These are phyloP conservation scores for Anabacerthia variegaticeps DNA, from an alignment of 2,797 vertebrate species.

Conservation along the genomic window DNA sequence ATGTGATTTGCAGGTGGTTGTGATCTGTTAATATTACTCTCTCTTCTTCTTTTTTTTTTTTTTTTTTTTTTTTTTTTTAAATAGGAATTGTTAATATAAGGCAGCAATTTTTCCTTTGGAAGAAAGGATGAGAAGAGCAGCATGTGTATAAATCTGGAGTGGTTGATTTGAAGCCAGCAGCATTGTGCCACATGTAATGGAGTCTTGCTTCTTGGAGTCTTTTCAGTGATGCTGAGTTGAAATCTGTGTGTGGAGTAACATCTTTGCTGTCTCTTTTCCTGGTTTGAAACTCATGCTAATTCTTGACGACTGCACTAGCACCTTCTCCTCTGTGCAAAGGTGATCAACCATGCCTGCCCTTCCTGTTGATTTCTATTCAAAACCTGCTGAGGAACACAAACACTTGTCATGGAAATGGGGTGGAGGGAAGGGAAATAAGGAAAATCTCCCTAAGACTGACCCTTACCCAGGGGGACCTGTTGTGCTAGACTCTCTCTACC, in stretches of 20 bases:
- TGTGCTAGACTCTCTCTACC: neutral
- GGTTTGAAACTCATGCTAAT: neutral
- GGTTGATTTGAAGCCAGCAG: neutral
- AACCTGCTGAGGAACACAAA: neutral
- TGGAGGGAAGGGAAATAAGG: neutral
- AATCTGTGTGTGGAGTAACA: neutral
- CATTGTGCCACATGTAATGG: neutral
- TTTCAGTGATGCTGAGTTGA: neutral
- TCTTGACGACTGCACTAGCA: neutral
- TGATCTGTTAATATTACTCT: neutral
- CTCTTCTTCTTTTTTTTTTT: neutral
- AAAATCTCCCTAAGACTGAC: neutral
- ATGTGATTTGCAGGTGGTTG: neutral
- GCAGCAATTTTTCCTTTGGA: neutral
- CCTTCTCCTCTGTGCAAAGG: slow-evolving; percentile 34
- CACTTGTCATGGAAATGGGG: neutral
- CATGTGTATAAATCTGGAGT: neutral
- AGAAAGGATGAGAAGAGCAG: neutral
- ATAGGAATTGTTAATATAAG: neutral
- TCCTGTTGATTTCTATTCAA: slow-evolving; percentile 22
- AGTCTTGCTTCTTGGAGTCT: neutral
- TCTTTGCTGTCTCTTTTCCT: neutral
- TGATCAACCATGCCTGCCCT: slow-evolving; percentile 33
- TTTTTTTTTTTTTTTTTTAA: neutral
- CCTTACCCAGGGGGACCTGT: neutral